Evolutionary conservation across 2,113 vertebrate genomes (phyloP).

Genomic region (Pyrgilauda ruficollis): DNA sequence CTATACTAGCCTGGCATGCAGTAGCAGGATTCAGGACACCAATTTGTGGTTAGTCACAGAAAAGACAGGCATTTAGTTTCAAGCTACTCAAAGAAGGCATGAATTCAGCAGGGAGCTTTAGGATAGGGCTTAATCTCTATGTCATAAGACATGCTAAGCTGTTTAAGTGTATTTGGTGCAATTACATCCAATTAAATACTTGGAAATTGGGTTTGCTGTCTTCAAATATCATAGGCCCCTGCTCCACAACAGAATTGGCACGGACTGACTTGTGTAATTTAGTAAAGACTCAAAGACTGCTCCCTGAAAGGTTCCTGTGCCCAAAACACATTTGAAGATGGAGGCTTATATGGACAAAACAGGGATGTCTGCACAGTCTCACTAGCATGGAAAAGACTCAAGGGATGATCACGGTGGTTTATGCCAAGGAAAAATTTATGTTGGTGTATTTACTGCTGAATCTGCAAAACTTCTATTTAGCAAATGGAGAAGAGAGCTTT

Average conservation of each 20-base stretch:
- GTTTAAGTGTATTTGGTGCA: constrained; percentile 25
- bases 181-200: constrained; percentile 16
- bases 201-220: background rate
- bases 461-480: background rate
- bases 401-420: background rate
- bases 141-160: background rate
- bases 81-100: background rate
- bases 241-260: background rate
- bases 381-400: background rate
- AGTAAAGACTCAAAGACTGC: background rate
- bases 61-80: background rate
- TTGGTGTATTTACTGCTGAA: background rate
- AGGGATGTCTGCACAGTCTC: background rate
- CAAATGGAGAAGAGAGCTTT: background rate
- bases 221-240: background rate
- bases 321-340: background rate
- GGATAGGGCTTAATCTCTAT: background rate
- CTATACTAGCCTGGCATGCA: background rate
- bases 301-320: background rate
- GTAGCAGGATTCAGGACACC: background rate
- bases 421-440: background rate
- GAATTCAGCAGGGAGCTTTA: background rate
- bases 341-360: background rate
- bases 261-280: background rate
- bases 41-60: background rate